Evolutionary conservation across 1,140 invertebrate species (phyloP).

Genomic region (Araneus ventricosus): DNA sequence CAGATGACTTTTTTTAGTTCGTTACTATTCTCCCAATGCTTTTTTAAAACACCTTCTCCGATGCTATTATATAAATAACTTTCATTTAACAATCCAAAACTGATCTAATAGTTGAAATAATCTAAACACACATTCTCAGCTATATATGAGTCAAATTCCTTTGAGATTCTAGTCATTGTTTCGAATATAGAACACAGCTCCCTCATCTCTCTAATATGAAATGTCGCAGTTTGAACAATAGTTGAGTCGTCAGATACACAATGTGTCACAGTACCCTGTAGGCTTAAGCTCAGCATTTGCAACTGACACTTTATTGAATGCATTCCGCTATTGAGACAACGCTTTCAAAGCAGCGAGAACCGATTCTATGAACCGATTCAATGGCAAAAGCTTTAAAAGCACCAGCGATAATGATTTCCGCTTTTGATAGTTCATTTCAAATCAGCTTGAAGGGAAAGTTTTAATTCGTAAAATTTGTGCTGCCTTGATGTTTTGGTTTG

Average conservation of each 20-base stretch:
- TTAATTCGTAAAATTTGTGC: neutral
- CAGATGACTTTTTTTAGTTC: too few relatives aligned
- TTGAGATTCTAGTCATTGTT: too few relatives aligned
- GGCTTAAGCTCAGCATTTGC: neutral
- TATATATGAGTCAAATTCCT: too few relatives aligned
- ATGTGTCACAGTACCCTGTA: neutral
- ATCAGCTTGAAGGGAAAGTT: neutral
- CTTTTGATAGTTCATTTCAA: slow-evolving; percentile 16
- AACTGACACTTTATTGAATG: slow-evolving; percentile 12
- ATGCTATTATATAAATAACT: too few relatives aligned
- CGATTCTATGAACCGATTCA: neutral
- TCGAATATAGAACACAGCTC: neutral
- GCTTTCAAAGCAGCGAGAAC: neutral
- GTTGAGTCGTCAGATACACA: too few relatives aligned
- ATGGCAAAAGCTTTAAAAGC: slow-evolving; percentile 3
- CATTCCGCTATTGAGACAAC: neutral
- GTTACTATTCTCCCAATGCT: too few relatives aligned
- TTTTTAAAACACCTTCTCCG: too few relatives aligned
- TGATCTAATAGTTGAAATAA: too few relatives aligned
- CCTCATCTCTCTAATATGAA: neutral
- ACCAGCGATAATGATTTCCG: slow-evolving; percentile 19
- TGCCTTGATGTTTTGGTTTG: neutral
- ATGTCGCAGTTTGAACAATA: neutral
- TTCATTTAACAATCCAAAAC: too few relatives aligned
- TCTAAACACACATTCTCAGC: too few relatives aligned